A percentile compares a stretch with the other conserved stretches of the same genome.
These are phyloP conservation scores for Euspilapteryx auroguttella DNA, from an alignment of 2,888 invertebrate genomes.

Conservation along the genomic window DNA sequence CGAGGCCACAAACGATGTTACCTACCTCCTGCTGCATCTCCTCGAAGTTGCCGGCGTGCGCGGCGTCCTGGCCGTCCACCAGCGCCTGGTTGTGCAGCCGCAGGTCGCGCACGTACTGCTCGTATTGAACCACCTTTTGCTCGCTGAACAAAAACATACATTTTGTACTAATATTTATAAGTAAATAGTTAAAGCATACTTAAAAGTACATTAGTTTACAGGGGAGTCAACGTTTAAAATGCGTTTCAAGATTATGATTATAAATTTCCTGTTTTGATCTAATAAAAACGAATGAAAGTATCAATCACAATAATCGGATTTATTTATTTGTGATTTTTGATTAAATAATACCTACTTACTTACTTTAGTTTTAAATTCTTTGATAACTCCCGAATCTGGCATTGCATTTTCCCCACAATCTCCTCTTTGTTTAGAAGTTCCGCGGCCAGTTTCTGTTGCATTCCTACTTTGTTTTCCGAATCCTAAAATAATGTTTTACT, in stretches of 20 bases:
- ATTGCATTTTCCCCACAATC: constrained; percentile 40
- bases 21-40: constrained; percentile 42
- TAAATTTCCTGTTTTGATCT: no score
- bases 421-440: constrained; percentile 50
- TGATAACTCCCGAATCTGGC: constrained; percentile 36
- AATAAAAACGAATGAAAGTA: no score
- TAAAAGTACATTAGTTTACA: no score
- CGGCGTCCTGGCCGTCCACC: constrained; percentile 22
- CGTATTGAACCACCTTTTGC: constrained; percentile 47
- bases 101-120: constrained; percentile 34
- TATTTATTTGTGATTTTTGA: no score
- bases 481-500: constrained; percentile 39
- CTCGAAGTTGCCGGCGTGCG: constrained; percentile 25
- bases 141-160: constrained; percentile 22
- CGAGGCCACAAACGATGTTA: no score
- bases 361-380: constrained; percentile 47
- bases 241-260: no score
- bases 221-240: no score
- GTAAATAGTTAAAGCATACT: no score
- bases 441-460: constrained; percentile 48
- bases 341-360: no score
- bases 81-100: constrained; percentile 27
- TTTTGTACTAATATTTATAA: no score
- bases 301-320: no score
- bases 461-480: constrained; percentile 38